Percentiles rank a stretch among this genome's conserved stretches.
These are phyloP conservation scores for Sycophaga agraensis DNA, from an alignment of 1,140 invertebrate species.

Conservation along the genomic window DNA sequence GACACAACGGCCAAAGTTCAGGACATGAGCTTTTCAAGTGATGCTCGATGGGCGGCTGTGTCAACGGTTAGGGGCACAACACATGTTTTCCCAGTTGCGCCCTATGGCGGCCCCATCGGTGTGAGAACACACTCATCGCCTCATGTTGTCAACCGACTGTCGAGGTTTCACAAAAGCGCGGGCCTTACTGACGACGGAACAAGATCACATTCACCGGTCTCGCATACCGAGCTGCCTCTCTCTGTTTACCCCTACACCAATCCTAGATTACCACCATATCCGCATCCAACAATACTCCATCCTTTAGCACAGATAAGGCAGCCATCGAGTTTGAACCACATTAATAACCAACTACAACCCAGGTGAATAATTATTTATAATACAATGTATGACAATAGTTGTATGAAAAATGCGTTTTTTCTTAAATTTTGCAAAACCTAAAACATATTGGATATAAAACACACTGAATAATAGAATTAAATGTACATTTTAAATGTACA, in stretches of 20 bases:
- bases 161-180: constrained; percentile 93
- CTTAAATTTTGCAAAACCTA: no score
- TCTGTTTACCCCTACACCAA: constrained; percentile 78
- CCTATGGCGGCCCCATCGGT: constrained; percentile 91
- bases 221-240: constrained; percentile 58
- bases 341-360: constrained; percentile 58
- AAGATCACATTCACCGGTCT: constrained; percentile 74
- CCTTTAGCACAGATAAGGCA: constrained; percentile 87
- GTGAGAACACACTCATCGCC: constrained; percentile 89
- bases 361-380: constrained; percentile 42
- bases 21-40: constrained; percentile 85
- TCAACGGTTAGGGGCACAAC: constrained; percentile 94
- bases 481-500: no score
- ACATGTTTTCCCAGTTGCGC: constrained; percentile 94
- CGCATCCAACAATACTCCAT: constrained; percentile 75
- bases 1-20: constrained; percentile 81
- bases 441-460: no score
- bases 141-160: constrained; percentile 92
- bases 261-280: constrained; percentile 85
- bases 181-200: constrained; percentile 77
- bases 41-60: constrained; percentile 94
- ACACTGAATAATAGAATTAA: no score
- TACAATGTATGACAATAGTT: no score
- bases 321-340: constrained; percentile 62
- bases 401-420: no score